These are phyloP conservation scores for Fundulus diaphanus DNA, from an alignment of 2,797 vertebrate genomes.

Conservation along the genomic window DNA sequence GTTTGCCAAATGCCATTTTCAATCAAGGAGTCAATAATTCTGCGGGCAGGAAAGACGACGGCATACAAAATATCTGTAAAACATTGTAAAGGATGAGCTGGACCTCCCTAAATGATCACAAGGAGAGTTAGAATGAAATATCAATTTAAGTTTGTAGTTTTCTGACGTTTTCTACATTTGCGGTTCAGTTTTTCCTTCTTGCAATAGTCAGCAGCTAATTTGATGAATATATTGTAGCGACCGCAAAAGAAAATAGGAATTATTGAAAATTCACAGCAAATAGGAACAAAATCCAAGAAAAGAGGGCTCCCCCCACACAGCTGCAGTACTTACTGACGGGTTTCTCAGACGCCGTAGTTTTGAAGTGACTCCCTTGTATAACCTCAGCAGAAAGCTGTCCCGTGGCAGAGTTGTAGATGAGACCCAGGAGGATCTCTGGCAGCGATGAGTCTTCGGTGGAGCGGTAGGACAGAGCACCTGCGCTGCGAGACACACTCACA, in stretches of 20 bases:
- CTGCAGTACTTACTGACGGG: constrained; percentile 82
- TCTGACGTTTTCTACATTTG: background rate
- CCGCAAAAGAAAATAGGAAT: background rate
- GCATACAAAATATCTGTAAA: background rate
- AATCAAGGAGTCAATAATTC: background rate
- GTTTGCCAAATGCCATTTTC: background rate
- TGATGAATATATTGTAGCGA: background rate
- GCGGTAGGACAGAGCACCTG: constrained; percentile 89
- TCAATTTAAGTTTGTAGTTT: background rate
- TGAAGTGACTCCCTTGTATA: constrained; percentile 98
- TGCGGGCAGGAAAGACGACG: background rate
- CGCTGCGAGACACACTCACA: constrained; percentile 93
- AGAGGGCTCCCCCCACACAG: background rate
- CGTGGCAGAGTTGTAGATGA: constrained; percentile 95
- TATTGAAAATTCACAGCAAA: constrained; percentile 8
- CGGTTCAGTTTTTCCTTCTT: background rate
- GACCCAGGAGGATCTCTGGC: constrained; percentile 94
- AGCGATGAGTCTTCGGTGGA: constrained; percentile 89
- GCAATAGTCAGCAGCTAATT: constrained; percentile 6
- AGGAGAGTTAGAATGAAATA: background rate
- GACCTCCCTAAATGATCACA: background rate
- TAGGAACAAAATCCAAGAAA: background rate
- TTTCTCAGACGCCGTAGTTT: constrained; percentile 92
- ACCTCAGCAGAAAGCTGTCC: constrained; percentile 95
- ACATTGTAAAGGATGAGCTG: background rate